These are phyloP conservation scores for Nebria brevicollis DNA, from an alignment of 2,888 invertebrate species.

Conservation along the genomic window DNA sequence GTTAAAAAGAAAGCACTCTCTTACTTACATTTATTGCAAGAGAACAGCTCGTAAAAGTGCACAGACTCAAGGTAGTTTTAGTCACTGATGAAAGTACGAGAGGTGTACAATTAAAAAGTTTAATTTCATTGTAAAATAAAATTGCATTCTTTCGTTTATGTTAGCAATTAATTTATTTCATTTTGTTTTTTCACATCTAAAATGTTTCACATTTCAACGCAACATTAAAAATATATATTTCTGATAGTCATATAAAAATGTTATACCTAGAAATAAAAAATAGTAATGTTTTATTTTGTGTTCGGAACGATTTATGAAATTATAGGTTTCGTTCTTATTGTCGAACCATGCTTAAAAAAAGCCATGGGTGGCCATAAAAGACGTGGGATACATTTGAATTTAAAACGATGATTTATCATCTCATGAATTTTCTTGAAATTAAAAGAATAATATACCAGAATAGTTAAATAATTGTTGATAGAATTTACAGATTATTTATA, in stretches of 20 bases:
- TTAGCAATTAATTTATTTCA: not conserved
- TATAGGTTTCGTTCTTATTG: not conserved
- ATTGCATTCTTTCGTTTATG: constrained; percentile 44
- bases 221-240: not conserved
- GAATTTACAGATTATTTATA: no score
- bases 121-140: constrained; percentile 45
- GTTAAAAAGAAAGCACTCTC: constrained; percentile 26
- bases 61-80: not conserved
- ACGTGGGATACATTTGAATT: no score
- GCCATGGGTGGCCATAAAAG: no score
- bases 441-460: no score
- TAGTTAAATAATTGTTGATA: no score
- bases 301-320: not conserved
- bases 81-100: constrained; percentile 14
- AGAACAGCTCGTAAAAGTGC: constrained; percentile 14
- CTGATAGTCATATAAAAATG: not conserved
- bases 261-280: not conserved
- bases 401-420: no score
- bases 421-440: no score
- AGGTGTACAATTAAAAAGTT: constrained; percentile 41
- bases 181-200: not conserved
- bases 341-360: no score
- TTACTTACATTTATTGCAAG: constrained; percentile 30
- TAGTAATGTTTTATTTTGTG: not conserved
- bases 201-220: not conserved